These are phyloP conservation scores for Mayetiola destructor DNA, from an alignment of 2,888 invertebrate genomes.

Conservation along the genomic window DNA sequence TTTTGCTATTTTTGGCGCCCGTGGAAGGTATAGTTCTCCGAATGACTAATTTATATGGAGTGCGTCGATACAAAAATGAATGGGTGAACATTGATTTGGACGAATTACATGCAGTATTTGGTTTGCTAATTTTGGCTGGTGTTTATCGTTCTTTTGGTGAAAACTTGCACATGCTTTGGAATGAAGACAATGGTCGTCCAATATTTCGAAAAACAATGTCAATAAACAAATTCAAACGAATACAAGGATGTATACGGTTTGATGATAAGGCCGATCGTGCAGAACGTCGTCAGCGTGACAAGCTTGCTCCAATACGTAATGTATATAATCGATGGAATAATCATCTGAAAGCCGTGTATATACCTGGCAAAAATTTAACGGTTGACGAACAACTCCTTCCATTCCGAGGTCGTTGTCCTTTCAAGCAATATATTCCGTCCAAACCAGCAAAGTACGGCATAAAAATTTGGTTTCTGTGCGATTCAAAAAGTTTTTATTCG, in stretches of 20 bases:
- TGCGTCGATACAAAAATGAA: background rate
- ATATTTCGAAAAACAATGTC: slow-evolving; percentile 17
- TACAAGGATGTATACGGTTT: slow-evolving; percentile 1
- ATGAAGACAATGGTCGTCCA: slow-evolving; percentile 15
- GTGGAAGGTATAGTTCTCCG: background rate
- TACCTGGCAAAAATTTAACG: background rate
- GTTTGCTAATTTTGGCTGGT: background rate
- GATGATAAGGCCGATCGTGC: slow-evolving; percentile 15
- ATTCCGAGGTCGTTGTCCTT: background rate
- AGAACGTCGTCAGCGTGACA: background rate
- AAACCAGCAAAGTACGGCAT: slow-evolving; percentile 18
- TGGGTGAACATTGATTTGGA: background rate
- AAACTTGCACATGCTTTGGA: slow-evolving; percentile 14
- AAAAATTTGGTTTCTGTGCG: slow-evolving; percentile 14
- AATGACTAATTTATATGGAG: background rate
- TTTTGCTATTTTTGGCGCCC: background rate
- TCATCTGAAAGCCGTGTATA: background rate
- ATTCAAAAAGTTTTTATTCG: slow-evolving; percentile 1
- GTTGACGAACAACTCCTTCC: slow-evolving; percentile 4
- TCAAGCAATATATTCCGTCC: slow-evolving; percentile 6
- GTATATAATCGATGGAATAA: background rate
- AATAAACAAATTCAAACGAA: slow-evolving; percentile 11
- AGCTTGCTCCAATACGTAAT: background rate
- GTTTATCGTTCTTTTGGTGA: slow-evolving; percentile 16
- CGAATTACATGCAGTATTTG: background rate